These are phyloP conservation scores for Myotis daubentonii DNA, from an alignment of 2,797 vertebrate genomes.

Conservation along the genomic window DNA sequence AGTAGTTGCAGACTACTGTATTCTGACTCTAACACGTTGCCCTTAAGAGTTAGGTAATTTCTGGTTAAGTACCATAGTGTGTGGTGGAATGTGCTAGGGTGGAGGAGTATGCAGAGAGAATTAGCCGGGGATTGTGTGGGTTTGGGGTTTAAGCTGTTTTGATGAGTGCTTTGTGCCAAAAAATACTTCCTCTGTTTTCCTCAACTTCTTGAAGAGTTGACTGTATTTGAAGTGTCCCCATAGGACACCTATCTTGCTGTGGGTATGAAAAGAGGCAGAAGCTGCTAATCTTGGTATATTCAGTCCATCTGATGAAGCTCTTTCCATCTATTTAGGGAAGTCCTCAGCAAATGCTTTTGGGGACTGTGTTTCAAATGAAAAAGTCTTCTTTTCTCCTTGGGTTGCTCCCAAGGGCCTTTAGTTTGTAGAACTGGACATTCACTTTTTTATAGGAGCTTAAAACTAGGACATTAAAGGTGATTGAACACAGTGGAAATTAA, in stretches of 20 bases:
- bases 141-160: slow-evolving; percentile 60
- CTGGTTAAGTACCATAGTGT: slow-evolving; percentile 49
- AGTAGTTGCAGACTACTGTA: background rate
- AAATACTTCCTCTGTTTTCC: slow-evolving; percentile 26
- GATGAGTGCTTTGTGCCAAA: slow-evolving; percentile 45
- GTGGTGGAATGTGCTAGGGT: slow-evolving; percentile 5
- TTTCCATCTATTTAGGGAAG: background rate
- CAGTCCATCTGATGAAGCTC: background rate
- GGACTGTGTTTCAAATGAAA: background rate
- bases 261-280: background rate
- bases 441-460: background rate
- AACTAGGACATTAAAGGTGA: background rate
- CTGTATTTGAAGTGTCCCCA: background rate
- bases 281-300: background rate
- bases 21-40: background rate
- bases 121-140: slow-evolving; percentile 36
- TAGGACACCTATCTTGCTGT: background rate
- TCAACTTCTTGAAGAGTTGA: background rate
- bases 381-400: background rate
- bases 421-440: background rate
- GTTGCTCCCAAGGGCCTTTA: background rate
- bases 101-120: slow-evolving; percentile 47
- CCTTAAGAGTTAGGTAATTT: slow-evolving; percentile 40
- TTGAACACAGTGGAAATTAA: background rate
- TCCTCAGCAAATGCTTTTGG: background rate